phyloP scores from a whole-genome alignment of 2,888 invertebrate genomes.

The Ormia ochracea region DNA sequence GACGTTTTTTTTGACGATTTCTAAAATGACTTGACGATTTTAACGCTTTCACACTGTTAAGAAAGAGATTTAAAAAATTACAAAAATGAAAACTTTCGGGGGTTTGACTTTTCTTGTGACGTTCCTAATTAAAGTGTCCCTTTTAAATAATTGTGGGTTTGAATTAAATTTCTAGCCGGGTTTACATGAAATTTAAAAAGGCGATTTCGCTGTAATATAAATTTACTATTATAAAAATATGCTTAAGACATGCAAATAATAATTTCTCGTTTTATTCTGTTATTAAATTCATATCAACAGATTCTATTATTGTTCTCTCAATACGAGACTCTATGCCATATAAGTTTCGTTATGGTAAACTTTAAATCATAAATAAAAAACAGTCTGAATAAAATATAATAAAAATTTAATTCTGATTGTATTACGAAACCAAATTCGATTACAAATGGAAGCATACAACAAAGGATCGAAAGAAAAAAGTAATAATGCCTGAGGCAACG shows the following conservation, averaged over 20 bases:
- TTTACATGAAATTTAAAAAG: too few relatives aligned
- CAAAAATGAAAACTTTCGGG: too few relatives aligned
- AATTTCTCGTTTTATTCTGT: background rate
- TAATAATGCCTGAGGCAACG: conserved; percentile 44
- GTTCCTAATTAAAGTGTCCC: too few relatives aligned
- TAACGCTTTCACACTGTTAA: too few relatives aligned
- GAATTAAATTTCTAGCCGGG: too few relatives aligned
- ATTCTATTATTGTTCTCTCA: background rate
- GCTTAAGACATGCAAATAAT: background rate
- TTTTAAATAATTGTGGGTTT: too few relatives aligned
- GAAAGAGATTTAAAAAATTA: too few relatives aligned
- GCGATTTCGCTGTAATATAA: background rate
- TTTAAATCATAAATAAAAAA: background rate
- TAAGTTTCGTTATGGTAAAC: background rate
- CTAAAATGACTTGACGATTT: too few relatives aligned
- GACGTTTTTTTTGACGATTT: too few relatives aligned
- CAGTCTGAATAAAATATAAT: conserved; percentile 47
- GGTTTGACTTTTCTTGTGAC: too few relatives aligned
- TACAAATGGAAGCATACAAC: conserved; percentile 44
- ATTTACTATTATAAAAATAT: background rate
- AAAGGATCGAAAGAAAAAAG: conserved; percentile 23
- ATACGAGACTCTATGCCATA: background rate
- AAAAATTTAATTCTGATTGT: conserved; percentile 59
- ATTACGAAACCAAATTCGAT: conserved; percentile 55
- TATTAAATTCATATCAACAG: background rate